Conservation (phyloP, 2,797 vertebrate genomes). For the Xenentodon cancila region DNA sequence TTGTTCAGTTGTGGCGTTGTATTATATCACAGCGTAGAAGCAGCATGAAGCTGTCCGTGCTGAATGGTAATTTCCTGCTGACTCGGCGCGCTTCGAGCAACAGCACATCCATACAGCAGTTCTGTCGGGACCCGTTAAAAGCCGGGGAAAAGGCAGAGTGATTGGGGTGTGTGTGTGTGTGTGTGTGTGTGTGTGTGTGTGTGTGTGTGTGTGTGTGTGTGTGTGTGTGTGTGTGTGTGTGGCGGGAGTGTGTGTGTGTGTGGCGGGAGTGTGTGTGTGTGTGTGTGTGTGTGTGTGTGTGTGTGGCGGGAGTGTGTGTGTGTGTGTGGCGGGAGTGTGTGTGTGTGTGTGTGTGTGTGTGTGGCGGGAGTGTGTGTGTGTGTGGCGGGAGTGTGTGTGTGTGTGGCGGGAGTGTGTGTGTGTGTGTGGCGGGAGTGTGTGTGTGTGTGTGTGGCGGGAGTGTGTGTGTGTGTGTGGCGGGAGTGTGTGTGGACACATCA, state of each 20-base stretch:
- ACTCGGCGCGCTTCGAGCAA: conserved; percentile 47
- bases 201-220: background rate
- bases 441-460: conserved; percentile 6
- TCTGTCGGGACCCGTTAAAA: conserved; percentile 68
- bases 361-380: background rate
- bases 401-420: background rate
- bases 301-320: background rate
- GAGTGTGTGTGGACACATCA: background rate
- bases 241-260: background rate
- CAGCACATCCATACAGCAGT: conserved; percentile 62
- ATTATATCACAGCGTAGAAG: conserved; percentile 63
- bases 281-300: background rate
- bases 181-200: background rate
- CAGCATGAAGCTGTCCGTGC: conserved; percentile 40
- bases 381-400: conserved; percentile 3
- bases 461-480: no score
- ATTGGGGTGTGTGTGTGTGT: conserved; percentile 15
- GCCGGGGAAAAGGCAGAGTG: conserved; percentile 53
- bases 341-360: background rate
- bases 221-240: no score
- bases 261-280: conserved; percentile 6
- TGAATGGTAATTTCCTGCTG: conserved; percentile 75
- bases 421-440: background rate
- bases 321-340: conserved; percentile 6
- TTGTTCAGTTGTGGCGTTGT: conserved; percentile 43